Percentiles rank a stretch among this genome's conserved stretches.
phyloP scores from a whole-genome alignment of 2,888 invertebrate species.

The Frankliniella fusca region DNA sequence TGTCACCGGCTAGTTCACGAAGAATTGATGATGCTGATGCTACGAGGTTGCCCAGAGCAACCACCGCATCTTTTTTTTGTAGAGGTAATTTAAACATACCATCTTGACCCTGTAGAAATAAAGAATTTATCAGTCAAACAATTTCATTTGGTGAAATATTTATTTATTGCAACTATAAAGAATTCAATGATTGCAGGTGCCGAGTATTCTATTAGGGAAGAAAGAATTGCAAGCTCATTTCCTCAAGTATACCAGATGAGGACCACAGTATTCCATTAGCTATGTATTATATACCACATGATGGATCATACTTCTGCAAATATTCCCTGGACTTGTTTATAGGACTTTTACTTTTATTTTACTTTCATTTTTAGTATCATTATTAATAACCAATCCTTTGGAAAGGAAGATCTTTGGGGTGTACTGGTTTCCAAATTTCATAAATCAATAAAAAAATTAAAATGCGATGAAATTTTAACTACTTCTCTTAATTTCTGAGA shows the following conservation, averaged over 20 bases:
- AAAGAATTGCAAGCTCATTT: background rate
- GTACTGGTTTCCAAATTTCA: background rate
- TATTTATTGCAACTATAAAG: background rate
- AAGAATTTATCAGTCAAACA: background rate
- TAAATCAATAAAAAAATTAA: too few species aligned
- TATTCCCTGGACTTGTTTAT: background rate
- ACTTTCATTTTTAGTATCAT: background rate
- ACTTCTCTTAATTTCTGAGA: too few species aligned
- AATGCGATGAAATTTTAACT: too few species aligned
- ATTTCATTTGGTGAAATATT: background rate
- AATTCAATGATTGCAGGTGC: background rate
- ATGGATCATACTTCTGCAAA: background rate
- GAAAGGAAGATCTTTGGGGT: background rate
- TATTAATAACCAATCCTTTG: background rate
- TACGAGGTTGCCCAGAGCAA: background rate
- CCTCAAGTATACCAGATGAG: too few species aligned
- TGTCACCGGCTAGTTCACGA: conserved; percentile 1
- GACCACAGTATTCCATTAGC: too few species aligned
- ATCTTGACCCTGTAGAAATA: background rate
- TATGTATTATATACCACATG: too few species aligned
- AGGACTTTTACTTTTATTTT: background rate
- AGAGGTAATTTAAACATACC: conserved; percentile 1
- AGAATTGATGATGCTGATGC: conserved; percentile 14
- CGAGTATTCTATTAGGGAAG: background rate
- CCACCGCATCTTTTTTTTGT: background rate